Evolutionary conservation across 2,797 vertebrate genomes (phyloP).

Genomic region (Thripadectes ignobilis): DNA sequence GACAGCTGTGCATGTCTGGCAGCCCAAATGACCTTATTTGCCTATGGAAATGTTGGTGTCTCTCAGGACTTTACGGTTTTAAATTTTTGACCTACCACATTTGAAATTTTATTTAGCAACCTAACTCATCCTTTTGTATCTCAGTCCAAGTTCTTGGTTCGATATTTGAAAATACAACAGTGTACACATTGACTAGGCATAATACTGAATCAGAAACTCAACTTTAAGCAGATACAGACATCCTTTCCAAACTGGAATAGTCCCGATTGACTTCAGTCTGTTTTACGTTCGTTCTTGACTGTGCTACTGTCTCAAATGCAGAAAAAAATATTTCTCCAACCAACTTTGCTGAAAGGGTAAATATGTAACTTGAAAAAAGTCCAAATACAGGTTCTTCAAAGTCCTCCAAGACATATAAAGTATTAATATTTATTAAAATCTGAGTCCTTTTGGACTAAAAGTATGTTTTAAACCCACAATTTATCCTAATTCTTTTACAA

Average conservation of each 20-base stretch:
- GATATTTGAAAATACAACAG: constrained; percentile 9
- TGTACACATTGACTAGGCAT: neutral
- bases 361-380: constrained; percentile 36
- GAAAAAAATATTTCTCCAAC: neutral
- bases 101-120: neutral
- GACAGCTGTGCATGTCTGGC: neutral
- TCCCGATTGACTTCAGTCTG: neutral
- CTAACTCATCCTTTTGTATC: neutral
- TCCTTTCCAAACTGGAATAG: neutral
- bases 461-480: neutral
- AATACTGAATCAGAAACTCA: neutral
- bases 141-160: neutral
- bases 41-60: neutral
- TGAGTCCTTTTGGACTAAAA: neutral
- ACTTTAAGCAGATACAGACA: neutral
- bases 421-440: neutral
- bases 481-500: neutral
- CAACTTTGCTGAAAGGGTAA: neutral
- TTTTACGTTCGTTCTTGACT: neutral
- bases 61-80: neutral
- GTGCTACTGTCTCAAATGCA: neutral
- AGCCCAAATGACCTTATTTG: neutral
- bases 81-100: neutral
- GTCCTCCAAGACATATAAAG: neutral
- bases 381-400: neutral